Conservation (phyloP, 2,113 vertebrate species). For the Cochlearius cochlearius region DNA sequence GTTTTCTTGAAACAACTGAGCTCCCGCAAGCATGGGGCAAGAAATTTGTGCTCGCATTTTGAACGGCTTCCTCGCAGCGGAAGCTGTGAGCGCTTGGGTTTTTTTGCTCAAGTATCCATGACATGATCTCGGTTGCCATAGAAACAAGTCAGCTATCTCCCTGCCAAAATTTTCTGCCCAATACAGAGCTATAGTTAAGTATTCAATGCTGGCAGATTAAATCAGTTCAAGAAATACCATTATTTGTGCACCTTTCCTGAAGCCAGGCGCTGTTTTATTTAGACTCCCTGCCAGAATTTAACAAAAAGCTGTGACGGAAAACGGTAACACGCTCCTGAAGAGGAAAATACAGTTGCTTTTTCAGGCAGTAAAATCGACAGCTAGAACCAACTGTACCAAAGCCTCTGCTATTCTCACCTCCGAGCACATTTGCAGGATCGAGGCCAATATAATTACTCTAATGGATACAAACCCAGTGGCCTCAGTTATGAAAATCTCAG, state of each 20-base stretch:
- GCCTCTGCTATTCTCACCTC: background rate
- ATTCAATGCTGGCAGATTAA: background rate
- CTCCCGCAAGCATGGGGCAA: fast-evolving
- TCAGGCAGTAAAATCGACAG: background rate
- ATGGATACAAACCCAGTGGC: background rate
- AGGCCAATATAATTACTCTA: background rate
- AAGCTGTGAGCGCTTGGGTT: fast-evolving
- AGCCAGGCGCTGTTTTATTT: background rate
- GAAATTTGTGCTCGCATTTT: background rate
- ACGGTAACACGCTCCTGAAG: background rate
- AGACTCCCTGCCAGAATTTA: background rate
- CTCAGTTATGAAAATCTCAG: background rate
- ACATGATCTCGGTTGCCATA: constrained; percentile 17
- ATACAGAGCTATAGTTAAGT: background rate
- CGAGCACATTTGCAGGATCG: background rate
- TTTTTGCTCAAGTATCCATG: background rate
- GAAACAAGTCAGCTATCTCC: constrained; percentile 19
- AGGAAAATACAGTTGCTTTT: background rate
- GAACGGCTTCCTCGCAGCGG: background rate
- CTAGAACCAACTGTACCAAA: background rate
- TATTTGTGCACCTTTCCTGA: background rate
- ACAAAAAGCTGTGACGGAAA: background rate
- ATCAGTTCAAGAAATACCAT: background rate
- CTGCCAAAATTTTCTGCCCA: background rate
- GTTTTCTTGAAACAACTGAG: background rate